These are phyloP conservation scores for Euspilapteryx auroguttella DNA, from an alignment of 2,888 invertebrate genomes.

Conservation along the genomic window DNA sequence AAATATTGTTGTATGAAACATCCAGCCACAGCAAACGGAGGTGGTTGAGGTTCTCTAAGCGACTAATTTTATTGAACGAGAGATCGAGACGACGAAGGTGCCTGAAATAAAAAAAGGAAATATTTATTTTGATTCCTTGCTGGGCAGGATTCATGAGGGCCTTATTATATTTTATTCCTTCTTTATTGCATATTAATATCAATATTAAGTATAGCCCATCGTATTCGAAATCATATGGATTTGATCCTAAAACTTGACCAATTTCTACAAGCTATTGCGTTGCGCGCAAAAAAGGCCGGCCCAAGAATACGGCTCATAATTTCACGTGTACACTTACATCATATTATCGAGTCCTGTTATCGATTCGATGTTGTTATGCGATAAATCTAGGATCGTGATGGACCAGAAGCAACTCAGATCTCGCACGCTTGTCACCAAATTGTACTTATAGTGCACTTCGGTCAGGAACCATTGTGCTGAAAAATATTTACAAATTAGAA, in stretches of 20 bases:
- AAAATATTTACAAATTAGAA: slow-evolving; percentile 17
- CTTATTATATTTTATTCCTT: too few species aligned
- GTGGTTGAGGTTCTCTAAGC: slow-evolving; percentile 57
- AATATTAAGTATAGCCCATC: too few species aligned
- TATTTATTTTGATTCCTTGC: neutral
- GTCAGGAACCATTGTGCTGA: slow-evolving; percentile 63
- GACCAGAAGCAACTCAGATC: slow-evolving; percentile 65
- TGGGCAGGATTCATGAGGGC: too few species aligned
- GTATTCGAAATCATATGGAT: too few species aligned
- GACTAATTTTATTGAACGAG: slow-evolving; percentile 61
- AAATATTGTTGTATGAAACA: slow-evolving; percentile 58
- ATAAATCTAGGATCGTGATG: slow-evolving; percentile 59
- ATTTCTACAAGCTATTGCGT: too few species aligned
- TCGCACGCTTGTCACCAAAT: slow-evolving; percentile 50
- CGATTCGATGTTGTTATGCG: slow-evolving; percentile 60
- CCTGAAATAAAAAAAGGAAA: slow-evolving; percentile 24
- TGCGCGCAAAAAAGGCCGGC: too few species aligned
- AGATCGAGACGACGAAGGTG: slow-evolving; percentile 60
- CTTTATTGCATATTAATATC: too few species aligned
- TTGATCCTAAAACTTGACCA: too few species aligned
- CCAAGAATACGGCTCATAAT: too few species aligned
- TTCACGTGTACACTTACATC: too few species aligned
- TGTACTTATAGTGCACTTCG: slow-evolving; percentile 62
- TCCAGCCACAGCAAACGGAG: slow-evolving; percentile 55
- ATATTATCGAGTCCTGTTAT: slow-evolving; percentile 63